Evolutionary conservation across 2,113 vertebrate species (phyloP), one percentile per base, ranked within the genome.

Genomic region (Gambusia affinis): DNA sequence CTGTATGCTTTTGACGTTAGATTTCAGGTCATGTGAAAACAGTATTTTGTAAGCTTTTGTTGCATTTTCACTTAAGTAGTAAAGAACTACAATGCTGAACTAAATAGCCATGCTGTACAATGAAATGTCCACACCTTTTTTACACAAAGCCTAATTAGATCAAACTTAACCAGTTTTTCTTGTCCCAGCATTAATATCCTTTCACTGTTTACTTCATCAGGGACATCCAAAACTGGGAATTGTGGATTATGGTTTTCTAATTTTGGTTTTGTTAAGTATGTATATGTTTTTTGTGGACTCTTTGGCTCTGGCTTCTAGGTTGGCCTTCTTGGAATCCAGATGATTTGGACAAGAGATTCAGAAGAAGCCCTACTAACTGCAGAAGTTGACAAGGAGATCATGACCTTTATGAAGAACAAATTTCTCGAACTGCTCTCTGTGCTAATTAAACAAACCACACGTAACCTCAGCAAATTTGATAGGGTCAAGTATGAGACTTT

Each of bases 401-500:
- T 97, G 96, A 89, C 93, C 12, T 1, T 72, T 24, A 95, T 95
- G 65, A 96, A 95, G 67, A 91, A 89, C 79, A 96, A 88, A 85
- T 97, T 97, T 91, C 85, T 96, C 77, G 93, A 95, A 75, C 93
- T 97, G 67, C 85, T 97, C 60, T 95, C 94, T 77, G 86, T 75
- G 3, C 92, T 97, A 10, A 97, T 97, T 81, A 75, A 91, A 74
- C 94, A 95, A 86, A 97, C 96, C 27, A 97, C 94, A 0, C 91
- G 84, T 33, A 95, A 97, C 79, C 94, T 97, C 65, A 91, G 85
- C 69, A 94, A 94, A 65, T 95, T 95, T 88, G 96, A 97, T 15
- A 93, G 96, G 91, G 92, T 95, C 76, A 97, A 97, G 87, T 97
- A 94, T 89, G 96, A 97, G 92, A 96, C 95, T 0, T 93, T 97